phyloP scores from a whole-genome alignment of 2,888 invertebrate species.

The Tetheella fluctuosa region DNA sequence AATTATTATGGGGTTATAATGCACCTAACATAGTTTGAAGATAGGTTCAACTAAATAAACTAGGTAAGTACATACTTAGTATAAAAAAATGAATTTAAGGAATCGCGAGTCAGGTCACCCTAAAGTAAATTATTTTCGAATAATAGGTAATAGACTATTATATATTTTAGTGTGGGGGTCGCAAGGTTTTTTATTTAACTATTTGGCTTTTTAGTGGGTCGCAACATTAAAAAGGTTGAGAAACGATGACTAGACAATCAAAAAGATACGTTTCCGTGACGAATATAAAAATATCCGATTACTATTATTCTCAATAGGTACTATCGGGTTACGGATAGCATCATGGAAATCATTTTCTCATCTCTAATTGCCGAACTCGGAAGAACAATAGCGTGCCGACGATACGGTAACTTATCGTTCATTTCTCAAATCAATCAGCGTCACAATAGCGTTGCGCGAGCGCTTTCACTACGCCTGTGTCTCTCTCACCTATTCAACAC shows the following conservation, averaged over 20 bases:
- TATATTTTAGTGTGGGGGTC: too few species aligned
- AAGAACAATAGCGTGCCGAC: constrained; percentile 65
- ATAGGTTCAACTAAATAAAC: too few species aligned
- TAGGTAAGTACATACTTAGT: too few species aligned
- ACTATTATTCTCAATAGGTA: not conserved
- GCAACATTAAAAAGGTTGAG: too few species aligned
- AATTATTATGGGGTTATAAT: too few species aligned
- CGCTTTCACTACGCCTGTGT: constrained; percentile 61
- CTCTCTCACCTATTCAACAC: constrained; percentile 47
- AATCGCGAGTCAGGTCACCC: too few species aligned
- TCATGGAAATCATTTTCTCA: constrained; percentile 41
- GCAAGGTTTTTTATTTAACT: too few species aligned
- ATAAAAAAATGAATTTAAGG: too few species aligned
- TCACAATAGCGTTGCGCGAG: constrained; percentile 68
- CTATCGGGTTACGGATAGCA: constrained; percentile 21
- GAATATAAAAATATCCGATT: not conserved
- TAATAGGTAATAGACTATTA: too few species aligned
- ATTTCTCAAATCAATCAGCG: constrained; percentile 65
- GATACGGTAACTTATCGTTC: constrained; percentile 60
- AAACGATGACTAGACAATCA: not conserved
- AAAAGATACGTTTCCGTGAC: not conserved
- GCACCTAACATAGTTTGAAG: too few species aligned
- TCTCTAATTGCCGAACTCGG: constrained; percentile 53
- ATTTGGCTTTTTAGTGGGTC: too few species aligned
- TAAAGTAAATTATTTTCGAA: too few species aligned